A percentile compares a stretch with the other conserved stretches of the same genome.
These are phyloP conservation scores for Hydrotaea cyrtoneurina DNA, from an alignment of 2,888 invertebrate genomes.

Conservation along the genomic window DNA sequence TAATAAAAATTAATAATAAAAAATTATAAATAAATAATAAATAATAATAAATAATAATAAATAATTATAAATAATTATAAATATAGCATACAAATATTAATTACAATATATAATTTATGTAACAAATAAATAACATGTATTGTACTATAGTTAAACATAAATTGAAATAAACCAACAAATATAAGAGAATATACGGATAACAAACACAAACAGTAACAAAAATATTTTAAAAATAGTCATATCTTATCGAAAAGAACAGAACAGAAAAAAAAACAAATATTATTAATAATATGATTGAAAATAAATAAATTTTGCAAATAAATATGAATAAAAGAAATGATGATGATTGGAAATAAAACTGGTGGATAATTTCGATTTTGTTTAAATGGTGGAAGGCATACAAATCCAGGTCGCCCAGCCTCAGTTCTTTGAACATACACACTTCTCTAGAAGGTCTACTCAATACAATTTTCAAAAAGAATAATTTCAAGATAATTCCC, in stretches of 20 bases:
- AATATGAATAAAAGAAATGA: constrained; percentile 56
- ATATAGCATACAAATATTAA: too few relatives aligned
- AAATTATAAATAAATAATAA: too few relatives aligned
- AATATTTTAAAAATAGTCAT: constrained; percentile 63
- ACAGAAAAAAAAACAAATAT: constrained; percentile 34
- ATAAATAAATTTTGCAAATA: constrained; percentile 63
- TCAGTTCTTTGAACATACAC: too few relatives aligned
- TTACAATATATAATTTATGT: too few relatives aligned
- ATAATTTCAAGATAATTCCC: too few relatives aligned
- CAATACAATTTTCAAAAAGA: too few relatives aligned
- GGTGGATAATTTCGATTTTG: constrained; percentile 11
- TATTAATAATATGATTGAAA: constrained; percentile 37
- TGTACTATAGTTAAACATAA: constrained; percentile 60
- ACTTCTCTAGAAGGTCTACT: too few relatives aligned
- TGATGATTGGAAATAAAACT: constrained; percentile 55
- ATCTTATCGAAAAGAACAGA: constrained; percentile 52
- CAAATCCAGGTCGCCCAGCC: too few relatives aligned
- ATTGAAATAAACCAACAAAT: constrained; percentile 57
- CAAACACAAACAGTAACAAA: not conserved
- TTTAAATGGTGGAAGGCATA: too few relatives aligned
- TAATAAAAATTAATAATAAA: too few relatives aligned
- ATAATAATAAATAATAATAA: too few relatives aligned
- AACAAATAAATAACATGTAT: constrained; percentile 52
- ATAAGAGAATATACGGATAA: constrained; percentile 14
- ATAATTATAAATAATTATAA: too few relatives aligned